Conservation (phyloP, 2,113 vertebrate species). For the Nannospalax galili region DNA sequence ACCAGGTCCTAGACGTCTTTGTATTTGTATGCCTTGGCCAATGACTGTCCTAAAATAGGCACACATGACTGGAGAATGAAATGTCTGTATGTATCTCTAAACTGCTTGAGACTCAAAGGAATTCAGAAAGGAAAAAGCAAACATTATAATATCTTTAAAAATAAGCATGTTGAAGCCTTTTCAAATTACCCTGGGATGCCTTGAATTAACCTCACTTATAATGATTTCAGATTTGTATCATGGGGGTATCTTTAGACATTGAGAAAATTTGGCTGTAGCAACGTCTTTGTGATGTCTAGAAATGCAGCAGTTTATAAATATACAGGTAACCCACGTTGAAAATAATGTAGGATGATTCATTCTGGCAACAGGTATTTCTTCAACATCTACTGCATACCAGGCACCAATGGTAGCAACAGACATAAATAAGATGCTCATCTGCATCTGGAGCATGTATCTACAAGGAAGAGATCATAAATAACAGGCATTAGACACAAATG, state of each 20-base stretch:
- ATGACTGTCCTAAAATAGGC: conserved; percentile 32
- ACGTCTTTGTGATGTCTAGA: conserved; percentile 30
- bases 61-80: background rate
- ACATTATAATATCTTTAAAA: background rate
- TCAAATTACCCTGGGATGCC: background rate
- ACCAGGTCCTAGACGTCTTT: conserved; percentile 25
- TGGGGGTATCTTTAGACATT: background rate
- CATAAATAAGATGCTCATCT: background rate
- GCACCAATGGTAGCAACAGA: background rate
- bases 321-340: background rate
- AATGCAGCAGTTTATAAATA: conserved; percentile 10
- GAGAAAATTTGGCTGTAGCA: conserved; percentile 17
- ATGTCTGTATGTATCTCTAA: background rate
- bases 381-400: background rate
- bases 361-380: background rate
- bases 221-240: background rate
- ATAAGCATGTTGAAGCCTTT: background rate
- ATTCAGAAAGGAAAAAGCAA: conserved; percentile 54
- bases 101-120: background rate
- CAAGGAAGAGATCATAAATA: too few relatives aligned
- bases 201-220: conserved; percentile 29
- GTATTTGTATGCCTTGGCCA: conserved; percentile 25
- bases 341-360: conserved; percentile 13
- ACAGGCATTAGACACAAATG: too few relatives aligned
- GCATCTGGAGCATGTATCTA: too few relatives aligned